Evolutionary conservation across 2,113 vertebrate species (phyloP).

Genomic region (Cryptotis parvus): DNA sequence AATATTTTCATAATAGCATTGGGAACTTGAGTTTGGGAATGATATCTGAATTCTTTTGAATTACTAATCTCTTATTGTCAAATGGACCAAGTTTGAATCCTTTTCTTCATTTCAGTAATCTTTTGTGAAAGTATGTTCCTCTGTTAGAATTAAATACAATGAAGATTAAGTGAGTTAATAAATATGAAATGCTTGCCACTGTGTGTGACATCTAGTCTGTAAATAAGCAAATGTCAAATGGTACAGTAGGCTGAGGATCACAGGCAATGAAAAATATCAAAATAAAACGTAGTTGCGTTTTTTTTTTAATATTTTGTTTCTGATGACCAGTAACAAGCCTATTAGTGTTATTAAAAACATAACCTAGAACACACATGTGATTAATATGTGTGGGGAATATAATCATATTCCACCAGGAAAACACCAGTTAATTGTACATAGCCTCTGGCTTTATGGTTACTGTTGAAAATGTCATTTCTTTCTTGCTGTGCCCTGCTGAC

Average conservation of each 20-base stretch:
- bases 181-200: not conserved
- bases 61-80: conserved; percentile 3
- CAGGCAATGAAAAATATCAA: not conserved
- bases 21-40: conserved; percentile 53
- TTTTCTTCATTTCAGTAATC: not conserved
- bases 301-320: conserved; percentile 16
- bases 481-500: not conserved
- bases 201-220: not conserved
- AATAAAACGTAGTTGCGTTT: not conserved
- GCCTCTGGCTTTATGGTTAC: not conserved
- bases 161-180: not conserved
- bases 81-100: conserved; percentile 37
- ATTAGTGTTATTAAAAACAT: not conserved
- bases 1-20: conserved; percentile 48
- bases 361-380: not conserved
- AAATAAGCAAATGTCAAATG: conserved; percentile 17
- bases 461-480: not conserved
- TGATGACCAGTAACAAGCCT: not conserved
- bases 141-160: not conserved
- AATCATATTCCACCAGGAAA: conserved; percentile 5
- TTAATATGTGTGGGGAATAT: not conserved
- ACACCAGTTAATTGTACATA: not conserved
- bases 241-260: not conserved
- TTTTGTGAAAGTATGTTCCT: not conserved
- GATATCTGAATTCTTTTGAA: not conserved